Evolutionary conservation across 2,888 invertebrate species (phyloP).

Genomic region (Syrista parreyssii): DNA sequence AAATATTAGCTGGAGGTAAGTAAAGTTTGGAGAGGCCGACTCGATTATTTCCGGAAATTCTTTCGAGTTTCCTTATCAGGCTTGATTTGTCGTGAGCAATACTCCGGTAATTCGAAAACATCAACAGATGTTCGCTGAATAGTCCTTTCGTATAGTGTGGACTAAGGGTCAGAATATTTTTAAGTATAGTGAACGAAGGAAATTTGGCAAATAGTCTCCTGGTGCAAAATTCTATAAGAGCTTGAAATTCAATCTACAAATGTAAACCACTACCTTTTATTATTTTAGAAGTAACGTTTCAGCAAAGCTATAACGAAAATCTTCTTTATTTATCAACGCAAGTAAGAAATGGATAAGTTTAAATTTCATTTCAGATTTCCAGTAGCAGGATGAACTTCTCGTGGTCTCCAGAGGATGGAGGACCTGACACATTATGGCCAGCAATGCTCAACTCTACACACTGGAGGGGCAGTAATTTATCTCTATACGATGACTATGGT

Average conservation of each 20-base stretch:
- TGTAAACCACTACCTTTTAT: background rate
- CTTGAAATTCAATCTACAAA: background rate
- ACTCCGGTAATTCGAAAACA: background rate
- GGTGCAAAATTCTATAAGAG: too few species aligned
- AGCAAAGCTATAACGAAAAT: background rate
- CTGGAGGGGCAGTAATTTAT: conserved; percentile 25
- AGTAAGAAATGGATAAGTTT: background rate
- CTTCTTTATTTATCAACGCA: conserved; percentile 5
- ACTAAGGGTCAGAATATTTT: too few species aligned
- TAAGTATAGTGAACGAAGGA: too few species aligned
- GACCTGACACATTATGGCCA: conserved; percentile 26
- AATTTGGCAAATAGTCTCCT: too few species aligned
- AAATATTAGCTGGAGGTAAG: background rate
- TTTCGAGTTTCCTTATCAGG: background rate
- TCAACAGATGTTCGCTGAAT: background rate
- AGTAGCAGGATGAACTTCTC: conserved; percentile 40
- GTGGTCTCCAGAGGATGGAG: conserved; percentile 38
- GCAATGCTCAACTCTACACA: conserved; percentile 30
- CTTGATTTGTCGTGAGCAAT: background rate
- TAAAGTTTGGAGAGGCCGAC: background rate
- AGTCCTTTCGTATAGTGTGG: background rate
- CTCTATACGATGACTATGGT: conserved; percentile 40
- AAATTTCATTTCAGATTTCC: conserved; percentile 27
- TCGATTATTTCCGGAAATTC: background rate
- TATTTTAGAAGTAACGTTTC: background rate